Conservation (phyloP, 2,888 invertebrate species). For the Pachydiplax longipennis region DNA sequence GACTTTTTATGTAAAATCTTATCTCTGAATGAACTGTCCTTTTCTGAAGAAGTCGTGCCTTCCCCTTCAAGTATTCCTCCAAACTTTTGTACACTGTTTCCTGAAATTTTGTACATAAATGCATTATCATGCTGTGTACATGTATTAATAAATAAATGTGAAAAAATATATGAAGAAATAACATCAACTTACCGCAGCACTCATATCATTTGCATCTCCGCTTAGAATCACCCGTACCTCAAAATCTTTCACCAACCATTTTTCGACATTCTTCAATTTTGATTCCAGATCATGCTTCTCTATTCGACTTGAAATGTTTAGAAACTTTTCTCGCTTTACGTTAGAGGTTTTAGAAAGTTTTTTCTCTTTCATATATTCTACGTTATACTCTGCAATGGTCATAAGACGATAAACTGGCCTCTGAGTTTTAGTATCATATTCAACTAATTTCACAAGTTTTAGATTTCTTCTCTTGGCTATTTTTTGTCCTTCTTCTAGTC, state of each 20-base stretch:
- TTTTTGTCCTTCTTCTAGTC: constrained; percentile 74
- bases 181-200: constrained; percentile 57
- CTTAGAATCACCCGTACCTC: constrained; percentile 69
- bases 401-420: constrained; percentile 72
- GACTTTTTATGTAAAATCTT: neutral
- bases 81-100: constrained; percentile 17
- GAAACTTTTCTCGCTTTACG: constrained; percentile 26
- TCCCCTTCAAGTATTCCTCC: constrained; percentile 4
- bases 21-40: neutral
- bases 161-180: neutral
- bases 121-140: neutral
- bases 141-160: constrained; percentile 14
- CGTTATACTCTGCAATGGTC: constrained; percentile 56
- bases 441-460: constrained; percentile 73
- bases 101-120: neutral
- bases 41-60: constrained; percentile 12
- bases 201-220: constrained; percentile 61
- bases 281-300: constrained; percentile 72
- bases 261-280: constrained; percentile 69
- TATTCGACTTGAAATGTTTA: constrained; percentile 70
- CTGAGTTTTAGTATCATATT: constrained; percentile 72
- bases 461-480: constrained; percentile 72
- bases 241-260: constrained; percentile 71
- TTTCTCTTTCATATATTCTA: neutral
- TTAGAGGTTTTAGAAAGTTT: neutral